A percentile compares a stretch with the other conserved stretches of the same genome.
phyloP scores from a whole-genome alignment of 2,113 vertebrate genomes.

The Eulemur rufifrons region DNA sequence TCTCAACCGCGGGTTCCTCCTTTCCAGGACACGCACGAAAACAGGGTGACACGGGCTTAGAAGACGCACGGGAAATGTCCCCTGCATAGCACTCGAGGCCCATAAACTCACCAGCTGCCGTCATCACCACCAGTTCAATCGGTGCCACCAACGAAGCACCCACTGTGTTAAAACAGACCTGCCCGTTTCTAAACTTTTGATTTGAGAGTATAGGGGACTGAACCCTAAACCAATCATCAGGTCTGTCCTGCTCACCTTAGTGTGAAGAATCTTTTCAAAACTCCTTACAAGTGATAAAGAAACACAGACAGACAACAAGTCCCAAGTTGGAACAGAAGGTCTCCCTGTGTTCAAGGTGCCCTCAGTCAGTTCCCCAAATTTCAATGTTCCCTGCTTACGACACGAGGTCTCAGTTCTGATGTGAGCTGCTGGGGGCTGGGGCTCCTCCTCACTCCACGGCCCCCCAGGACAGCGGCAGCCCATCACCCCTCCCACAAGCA shows the following conservation, averaged over 20 bases:
- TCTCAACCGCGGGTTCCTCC: fast-evolving
- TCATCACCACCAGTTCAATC: background rate
- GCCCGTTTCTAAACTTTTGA: no score
- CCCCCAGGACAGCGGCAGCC: fast-evolving
- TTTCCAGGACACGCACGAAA: fast-evolving
- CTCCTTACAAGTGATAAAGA: background rate
- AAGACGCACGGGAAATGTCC: fast-evolving
- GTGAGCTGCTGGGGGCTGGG: fast-evolving
- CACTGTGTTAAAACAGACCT: background rate
- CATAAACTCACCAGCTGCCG: fast-evolving
- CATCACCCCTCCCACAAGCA: fast-evolving
- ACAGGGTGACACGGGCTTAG: fast-evolving
- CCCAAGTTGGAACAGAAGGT: background rate
- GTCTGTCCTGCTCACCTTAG: background rate
- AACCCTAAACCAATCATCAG: background rate
- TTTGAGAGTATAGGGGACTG: fast-evolving
- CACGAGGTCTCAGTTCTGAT: fast-evolving
- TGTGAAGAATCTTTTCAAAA: fast-evolving
- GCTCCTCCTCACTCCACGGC: fast-evolving
- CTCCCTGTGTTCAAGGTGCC: no score
- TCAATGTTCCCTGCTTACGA: fast-evolving
- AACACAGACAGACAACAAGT: background rate
- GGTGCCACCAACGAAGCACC: fast-evolving
- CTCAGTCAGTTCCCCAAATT: background rate
- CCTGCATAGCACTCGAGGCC: fast-evolving